Base-by-base conservation (phyloP, 2,113 vertebrate genomes). In the Orthochromis malagaraziensis region DNA sequence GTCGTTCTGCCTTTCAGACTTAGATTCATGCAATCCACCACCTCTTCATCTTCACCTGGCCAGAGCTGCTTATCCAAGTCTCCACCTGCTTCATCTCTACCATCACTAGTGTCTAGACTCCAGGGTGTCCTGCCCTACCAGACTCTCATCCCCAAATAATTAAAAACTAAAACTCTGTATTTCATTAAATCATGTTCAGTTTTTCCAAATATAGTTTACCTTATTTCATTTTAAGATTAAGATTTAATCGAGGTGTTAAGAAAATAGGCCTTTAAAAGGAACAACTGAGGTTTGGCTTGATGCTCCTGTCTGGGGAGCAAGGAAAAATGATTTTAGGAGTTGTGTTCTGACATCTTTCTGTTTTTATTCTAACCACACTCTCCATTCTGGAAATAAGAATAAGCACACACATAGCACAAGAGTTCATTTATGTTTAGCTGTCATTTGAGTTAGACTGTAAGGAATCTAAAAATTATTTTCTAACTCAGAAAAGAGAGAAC, bases 381-480 rank as follows among this genome's bases (percentile, higher is more conserved):
- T 13, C 77, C 21, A 6, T 58, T 35, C 63, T 79, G 42, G 16
- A 51, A 65, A 68, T 70, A 68, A 84, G 88, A 21, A 45, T 63
- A 75, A 58, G 26, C n/a, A 42, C 31, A 65, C 73, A 47, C 47
- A 26, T 7, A 88, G 57, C 84, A 79, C 49, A 53, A 80, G 26
- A 73, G 83, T 55, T 38, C 9, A 65, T 38, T 88, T 90, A 81
- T 63, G 82, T 84, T 90, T 85, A 86, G 87, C 73, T 58, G n/a
- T 79, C 63, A 84, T 88, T 85, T 83, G 26, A 82, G 87, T 88
- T 83, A 63, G 58, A 63, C 55, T 79, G 49, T 79, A 35, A 47
- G 47, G 7, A 82, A 85, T 83, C 1, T 2, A 73, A 83, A 75
- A 87, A 60, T 2, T 33, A 47, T 89, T 85, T 86, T 75, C 75